Evolutionary conservation across 2,888 invertebrate genomes (phyloP), one percentile per base, ranked within the genome.

Genomic region (Microctonus aethiopoides): DNA sequence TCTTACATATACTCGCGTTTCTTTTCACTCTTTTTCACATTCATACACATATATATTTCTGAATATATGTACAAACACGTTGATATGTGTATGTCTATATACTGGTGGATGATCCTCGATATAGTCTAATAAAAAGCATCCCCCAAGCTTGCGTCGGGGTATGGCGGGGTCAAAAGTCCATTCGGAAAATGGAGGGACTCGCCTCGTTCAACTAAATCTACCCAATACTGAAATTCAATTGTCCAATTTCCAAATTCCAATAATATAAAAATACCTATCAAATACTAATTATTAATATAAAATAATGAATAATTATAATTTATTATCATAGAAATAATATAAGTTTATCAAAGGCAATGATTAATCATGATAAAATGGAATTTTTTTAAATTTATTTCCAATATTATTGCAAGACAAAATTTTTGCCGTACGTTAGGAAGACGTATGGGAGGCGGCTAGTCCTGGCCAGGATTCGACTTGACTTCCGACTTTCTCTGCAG

Each of bases 401-500:
- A 13, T 4, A 1, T 0, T 2, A 3, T 16, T 32, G n/a, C 57
- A 60, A 72, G 85, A 84, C 86, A 72, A 86, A 82, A 86, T 79
- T 83, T 85, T 78, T 74, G 70, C 86, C 70, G 79, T 78, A 84
- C 78, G 81, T 84, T 84, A 82, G 82, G 75, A 85, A 86, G 86
- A 86, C 82, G 85, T 86, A 86, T 86, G 86, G 84, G 80, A 81
- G 79, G 78, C 80, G 82, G 81, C 82, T 83, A 79, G 82, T 83
- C 82, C 79, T 83, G 84, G 85, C 85, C 85, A 84, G 83, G 82
- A 81, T 81, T 84, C 80, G 81, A 82, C 80, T 83, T 82, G 85
- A 86, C 86, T 86, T 86, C 83, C 85, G 86, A 85, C 85, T 86
- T 86, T 84, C 81, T 82, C 83, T 80, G 83, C 83, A 83, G 86